phyloP scores from a whole-genome alignment of 2,888 invertebrate genomes.

The Falcaria lacertinaria region DNA sequence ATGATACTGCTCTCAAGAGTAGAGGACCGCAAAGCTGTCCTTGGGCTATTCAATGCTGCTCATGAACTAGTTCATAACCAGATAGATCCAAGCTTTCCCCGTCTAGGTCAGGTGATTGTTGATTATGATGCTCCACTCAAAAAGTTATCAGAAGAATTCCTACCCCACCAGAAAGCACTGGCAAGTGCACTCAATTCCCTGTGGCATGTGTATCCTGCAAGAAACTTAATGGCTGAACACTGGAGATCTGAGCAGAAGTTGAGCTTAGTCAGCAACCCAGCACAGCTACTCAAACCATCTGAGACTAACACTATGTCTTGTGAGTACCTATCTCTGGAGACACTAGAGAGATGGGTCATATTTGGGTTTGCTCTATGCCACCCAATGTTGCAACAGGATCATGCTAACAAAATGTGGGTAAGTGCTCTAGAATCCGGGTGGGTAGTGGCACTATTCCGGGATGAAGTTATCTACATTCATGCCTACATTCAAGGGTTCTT shows the following conservation, averaged over 20 bases:
- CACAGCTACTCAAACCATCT: slow-evolving; percentile 95
- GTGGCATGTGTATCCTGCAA: slow-evolving; percentile 90
- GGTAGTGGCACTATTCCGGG: slow-evolving; percentile 96
- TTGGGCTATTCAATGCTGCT: slow-evolving; percentile 98
- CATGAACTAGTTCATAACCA: slow-evolving; percentile 97
- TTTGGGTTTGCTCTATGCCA: slow-evolving; percentile 96
- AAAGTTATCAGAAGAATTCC: slow-evolving; percentile 97
- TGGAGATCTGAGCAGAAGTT: slow-evolving; percentile 96
- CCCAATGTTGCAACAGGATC: slow-evolving; percentile 90
- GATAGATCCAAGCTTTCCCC: slow-evolving; percentile 94
- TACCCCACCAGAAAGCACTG: slow-evolving; percentile 93
- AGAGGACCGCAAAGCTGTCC: slow-evolving; percentile 97
- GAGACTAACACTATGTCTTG: slow-evolving; percentile 98
- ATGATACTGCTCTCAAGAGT: slow-evolving; percentile 99
- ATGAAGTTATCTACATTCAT: slow-evolving; percentile 98
- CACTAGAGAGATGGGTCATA: slow-evolving; percentile 98
- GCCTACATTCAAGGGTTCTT: slow-evolving; percentile 95
- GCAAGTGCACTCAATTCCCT: slow-evolving; percentile 93
- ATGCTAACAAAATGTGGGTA: slow-evolving; percentile 93
- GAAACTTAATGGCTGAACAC: slow-evolving; percentile 95
- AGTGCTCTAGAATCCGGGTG: slow-evolving; percentile 95
- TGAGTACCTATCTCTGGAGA: slow-evolving; percentile 96
- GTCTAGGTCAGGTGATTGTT: slow-evolving; percentile 97
- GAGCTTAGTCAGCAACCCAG: slow-evolving; percentile 95
- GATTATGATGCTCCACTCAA: slow-evolving; percentile 98